Percentiles rank a stretch among this genome's conserved stretches.
phyloP scores from a whole-genome alignment of 2,888 invertebrate species.

The Drosophila flavopinicola region DNA sequence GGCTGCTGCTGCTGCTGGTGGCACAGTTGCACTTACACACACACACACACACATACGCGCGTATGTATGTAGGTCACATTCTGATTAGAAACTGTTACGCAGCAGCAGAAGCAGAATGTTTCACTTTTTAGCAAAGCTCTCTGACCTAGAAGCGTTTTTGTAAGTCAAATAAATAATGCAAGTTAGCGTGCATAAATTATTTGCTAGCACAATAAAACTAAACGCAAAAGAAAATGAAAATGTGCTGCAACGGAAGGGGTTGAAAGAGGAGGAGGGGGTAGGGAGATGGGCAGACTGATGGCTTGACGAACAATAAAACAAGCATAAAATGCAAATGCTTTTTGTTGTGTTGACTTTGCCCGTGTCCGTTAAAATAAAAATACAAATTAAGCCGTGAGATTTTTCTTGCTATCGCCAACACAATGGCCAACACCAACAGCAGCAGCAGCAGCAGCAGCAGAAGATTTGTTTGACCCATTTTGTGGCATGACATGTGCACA shows the following conservation, averaged over 20 bases:
- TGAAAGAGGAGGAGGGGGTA: not conserved
- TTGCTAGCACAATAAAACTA: constrained; percentile 48
- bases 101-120: constrained; percentile 36
- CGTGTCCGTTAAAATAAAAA: constrained; percentile 68
- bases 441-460: constrained; percentile 23
- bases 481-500: constrained; percentile 74
- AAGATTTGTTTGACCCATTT: constrained; percentile 80
- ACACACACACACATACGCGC: not conserved
- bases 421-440: constrained; percentile 43
- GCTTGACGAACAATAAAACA: constrained; percentile 67
- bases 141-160: constrained; percentile 70
- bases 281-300: constrained; percentile 2
- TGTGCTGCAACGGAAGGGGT: constrained; percentile 70
- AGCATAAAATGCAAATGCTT: constrained; percentile 72
- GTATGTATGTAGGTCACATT: constrained; percentile 43
- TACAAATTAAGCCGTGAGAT: constrained; percentile 77
- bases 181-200: constrained; percentile 70
- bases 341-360: constrained; percentile 35
- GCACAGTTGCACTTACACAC: constrained; percentile 14
- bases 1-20: no score
- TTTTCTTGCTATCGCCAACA: constrained; percentile 64
- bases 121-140: constrained; percentile 67
- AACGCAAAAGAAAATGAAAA: constrained; percentile 69
- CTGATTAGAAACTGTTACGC: constrained; percentile 29
- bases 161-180: constrained; percentile 66